Evolutionary conservation across 2,113 vertebrate species (phyloP).

Genomic region (Crypturellus undulatus): DNA sequence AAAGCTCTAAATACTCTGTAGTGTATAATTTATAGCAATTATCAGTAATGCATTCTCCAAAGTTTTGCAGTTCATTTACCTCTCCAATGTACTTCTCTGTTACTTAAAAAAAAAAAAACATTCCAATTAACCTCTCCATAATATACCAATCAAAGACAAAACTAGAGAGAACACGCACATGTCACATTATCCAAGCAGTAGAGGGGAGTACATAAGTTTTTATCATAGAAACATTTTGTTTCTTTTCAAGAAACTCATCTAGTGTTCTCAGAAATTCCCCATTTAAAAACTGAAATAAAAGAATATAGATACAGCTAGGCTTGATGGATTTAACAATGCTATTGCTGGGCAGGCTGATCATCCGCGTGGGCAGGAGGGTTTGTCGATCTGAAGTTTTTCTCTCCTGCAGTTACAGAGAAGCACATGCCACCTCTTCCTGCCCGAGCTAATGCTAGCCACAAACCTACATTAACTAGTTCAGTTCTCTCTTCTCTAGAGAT

Average conservation of each 20-base stretch:
- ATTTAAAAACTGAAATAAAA: neutral
- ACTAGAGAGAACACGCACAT: slow-evolving; percentile 44
- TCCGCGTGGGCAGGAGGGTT: neutral
- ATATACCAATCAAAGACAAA: slow-evolving; percentile 2
- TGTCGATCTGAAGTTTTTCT: neutral
- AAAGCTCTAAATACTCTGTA: neutral
- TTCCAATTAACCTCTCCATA: slow-evolving; percentile 63
- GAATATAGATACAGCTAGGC: neutral
- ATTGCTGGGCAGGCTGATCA: neutral
- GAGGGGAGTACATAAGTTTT: slow-evolving; percentile 50
- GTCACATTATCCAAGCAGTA: slow-evolving; percentile 64
- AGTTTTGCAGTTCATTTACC: slow-evolving; percentile 50
- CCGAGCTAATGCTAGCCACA: neutral
- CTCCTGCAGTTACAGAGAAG: neutral
- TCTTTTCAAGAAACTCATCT: slow-evolving; percentile 57
- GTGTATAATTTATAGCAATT: slow-evolving; percentile 53
- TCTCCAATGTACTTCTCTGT: slow-evolving; percentile 29
- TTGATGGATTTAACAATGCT: slow-evolving; percentile 12
- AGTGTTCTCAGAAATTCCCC: slow-evolving; percentile 12
- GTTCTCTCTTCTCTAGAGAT: neutral
- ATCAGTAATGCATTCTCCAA: slow-evolving; percentile 54
- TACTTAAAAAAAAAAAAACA: slow-evolving; percentile 75
- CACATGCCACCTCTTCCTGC: neutral
- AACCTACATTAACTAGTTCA: neutral
- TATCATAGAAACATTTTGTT: slow-evolving; percentile 26